A percentile compares a stretch with the other conserved stretches of the same genome.
These are phyloP conservation scores for Hydra vulgaris DNA, from an alignment of 30 jellyfish, hydroid and myxozoan genomes.

Conservation along the genomic window DNA sequence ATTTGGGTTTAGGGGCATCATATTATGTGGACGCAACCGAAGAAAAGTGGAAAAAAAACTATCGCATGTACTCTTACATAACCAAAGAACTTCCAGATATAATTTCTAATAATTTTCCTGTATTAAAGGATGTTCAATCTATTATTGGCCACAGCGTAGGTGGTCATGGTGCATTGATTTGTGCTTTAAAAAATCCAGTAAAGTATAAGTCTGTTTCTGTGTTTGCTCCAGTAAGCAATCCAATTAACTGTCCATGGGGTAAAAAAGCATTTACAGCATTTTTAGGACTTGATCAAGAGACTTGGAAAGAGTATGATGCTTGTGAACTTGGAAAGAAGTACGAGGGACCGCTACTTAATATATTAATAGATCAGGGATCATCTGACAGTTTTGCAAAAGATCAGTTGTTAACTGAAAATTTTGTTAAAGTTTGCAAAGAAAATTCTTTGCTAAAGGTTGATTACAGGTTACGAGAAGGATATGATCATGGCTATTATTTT, in stretches of 20 bases:
- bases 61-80: slow-evolving; percentile 80
- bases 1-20: slow-evolving; percentile 95
- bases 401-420: slow-evolving; percentile 72
- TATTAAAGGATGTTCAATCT: slow-evolving; percentile 50
- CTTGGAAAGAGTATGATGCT: slow-evolving; percentile 93
- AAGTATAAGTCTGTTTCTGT: slow-evolving; percentile 84
- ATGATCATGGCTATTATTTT: slow-evolving; percentile 81
- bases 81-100: slow-evolving; percentile 72
- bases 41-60: slow-evolving; percentile 80
- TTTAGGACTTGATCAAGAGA: slow-evolving; percentile 60
- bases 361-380: slow-evolving; percentile 76
- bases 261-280: slow-evolving; percentile 82
- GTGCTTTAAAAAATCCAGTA: slow-evolving; percentile 86
- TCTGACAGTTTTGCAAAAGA: slow-evolving; percentile 52
- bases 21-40: slow-evolving; percentile 94
- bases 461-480: slow-evolving; percentile 67
- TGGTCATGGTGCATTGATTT: slow-evolving; percentile 91
- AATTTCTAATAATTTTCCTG: slow-evolving; percentile 62
- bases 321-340: slow-evolving; percentile 55
- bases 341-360: slow-evolving; percentile 55
- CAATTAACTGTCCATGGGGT: slow-evolving; percentile 98
- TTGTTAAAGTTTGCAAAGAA: slow-evolving; percentile 54
- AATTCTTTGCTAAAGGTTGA: slow-evolving; percentile 23
- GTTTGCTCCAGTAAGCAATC: slow-evolving; percentile 88
- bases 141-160: slow-evolving; percentile 95